Base-by-base conservation (phyloP, 2,797 vertebrate species). In the Gallinago stenura region DNA sequence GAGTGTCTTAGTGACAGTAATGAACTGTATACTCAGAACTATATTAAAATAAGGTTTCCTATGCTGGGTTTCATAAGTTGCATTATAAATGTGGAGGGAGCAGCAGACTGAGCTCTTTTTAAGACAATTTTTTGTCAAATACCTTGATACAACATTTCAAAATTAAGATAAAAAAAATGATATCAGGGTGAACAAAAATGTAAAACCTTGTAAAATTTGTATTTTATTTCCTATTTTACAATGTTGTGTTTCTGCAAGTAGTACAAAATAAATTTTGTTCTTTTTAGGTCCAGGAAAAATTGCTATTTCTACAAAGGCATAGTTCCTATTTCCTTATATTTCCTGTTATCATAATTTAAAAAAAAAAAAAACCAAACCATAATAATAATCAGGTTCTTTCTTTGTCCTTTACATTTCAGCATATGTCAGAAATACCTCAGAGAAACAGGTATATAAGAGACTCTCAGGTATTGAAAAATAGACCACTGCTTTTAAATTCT, bases 11-110 rank as follows among this genome's bases (percentile, higher is more conserved):
- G 88, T 66, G 78, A 90, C 92, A 91, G 77, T 92, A 95, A 97
- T 83, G 94, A 98, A 95, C 83, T 92, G 37, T 73, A 89, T 79
- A 94, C 89, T 94, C 89, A 81, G 83, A 93, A 82, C 94, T 92
- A 33, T 60, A 94, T 90, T 83, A 80, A 97, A 97, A 96, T 83
- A 89, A 87, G 85, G 86, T 92, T 90, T 96, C 72, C 66, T 46
- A 64, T 56, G 48, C 50, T 84, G 57, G 7, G 9, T 82, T 89
- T 73, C 57, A 19, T 26, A 90, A 35, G 18, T 81, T 77, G 48
- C 20, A 2, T 90, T 93, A 88, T 33, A 84, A 70, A 83, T 17
- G 17, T 13, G 24, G 33, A 84, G 28, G 28, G 9, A 87, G 37
- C 22, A 83, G 48, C 31, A 80, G 57, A 70, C 19, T 51, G 58